Conservation (phyloP, 30 jellyfish, hydroid and myxozoan species). For the Euphysa ruthae region DNA sequence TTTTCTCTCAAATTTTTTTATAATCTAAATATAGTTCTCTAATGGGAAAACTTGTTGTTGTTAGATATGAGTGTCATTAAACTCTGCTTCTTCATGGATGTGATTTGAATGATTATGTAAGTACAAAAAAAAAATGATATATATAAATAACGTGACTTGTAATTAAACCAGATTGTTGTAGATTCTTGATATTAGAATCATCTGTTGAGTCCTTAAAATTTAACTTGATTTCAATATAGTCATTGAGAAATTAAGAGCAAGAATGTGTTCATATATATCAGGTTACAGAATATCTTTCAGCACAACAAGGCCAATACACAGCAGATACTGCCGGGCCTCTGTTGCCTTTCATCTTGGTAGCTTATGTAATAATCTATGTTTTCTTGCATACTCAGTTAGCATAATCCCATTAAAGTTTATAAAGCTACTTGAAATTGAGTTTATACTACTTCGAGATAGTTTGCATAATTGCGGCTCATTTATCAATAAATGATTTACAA, state of each 20-base stretch:
- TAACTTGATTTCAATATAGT: conserved; percentile 23
- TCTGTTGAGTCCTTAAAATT: no score
- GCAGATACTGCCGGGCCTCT: conserved; percentile 43
- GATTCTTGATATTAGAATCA: no score
- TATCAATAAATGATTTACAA: no score
- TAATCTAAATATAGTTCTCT: neutral
- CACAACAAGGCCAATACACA: conserved; percentile 41
- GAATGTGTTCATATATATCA: conserved; percentile 17
- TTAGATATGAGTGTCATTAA: no score
- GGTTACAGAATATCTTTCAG: conserved; percentile 16
- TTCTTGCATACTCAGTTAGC: conserved; percentile 37
- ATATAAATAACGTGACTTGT: no score
- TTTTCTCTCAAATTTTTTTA: conserved; percentile 13
- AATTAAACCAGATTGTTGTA: no score
- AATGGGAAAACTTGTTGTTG: conserved; percentile 21
- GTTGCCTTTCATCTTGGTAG: conserved; percentile 53
- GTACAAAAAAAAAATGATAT: no score
- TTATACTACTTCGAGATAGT: no score
- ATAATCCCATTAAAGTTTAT: conserved; percentile 8
- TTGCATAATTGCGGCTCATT: no score
- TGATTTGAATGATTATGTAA: no score
- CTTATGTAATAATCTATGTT: conserved; percentile 30
- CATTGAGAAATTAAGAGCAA: conserved; percentile 16
- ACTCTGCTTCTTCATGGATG: no score
- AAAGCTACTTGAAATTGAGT: no score